phyloP scores from a whole-genome alignment of 2,113 vertebrate species.

The Martes martes region DNA sequence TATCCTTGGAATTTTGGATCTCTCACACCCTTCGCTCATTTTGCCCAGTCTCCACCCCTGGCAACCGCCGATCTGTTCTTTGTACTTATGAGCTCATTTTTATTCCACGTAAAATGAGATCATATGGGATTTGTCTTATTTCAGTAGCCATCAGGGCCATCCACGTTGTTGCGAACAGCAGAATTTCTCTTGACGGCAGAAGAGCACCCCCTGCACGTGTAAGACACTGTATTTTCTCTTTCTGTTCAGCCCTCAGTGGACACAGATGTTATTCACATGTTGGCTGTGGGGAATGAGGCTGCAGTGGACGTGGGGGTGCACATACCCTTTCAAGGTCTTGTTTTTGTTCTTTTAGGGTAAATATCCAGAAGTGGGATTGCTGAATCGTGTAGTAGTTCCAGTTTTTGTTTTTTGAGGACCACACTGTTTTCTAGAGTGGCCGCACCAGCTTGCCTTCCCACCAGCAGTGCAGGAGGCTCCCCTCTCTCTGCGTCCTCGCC shows the following conservation, averaged over 20 bases:
- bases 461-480: background rate
- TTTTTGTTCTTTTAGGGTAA: background rate
- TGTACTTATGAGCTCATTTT: background rate
- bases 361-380: background rate
- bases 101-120: background rate
- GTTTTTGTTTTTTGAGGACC: background rate
- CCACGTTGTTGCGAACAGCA: background rate
- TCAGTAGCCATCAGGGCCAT: background rate
- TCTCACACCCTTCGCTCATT: background rate
- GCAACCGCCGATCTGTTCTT: background rate
- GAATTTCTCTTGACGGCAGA: background rate
- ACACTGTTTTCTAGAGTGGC: background rate
- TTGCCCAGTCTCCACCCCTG: background rate
- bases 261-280: rapidly evolving
- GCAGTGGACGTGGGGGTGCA: background rate
- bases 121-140: background rate
- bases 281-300: background rate
- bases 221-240: background rate
- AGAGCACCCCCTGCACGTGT: rapidly evolving
- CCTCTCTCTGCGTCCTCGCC: background rate
- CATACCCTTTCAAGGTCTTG: background rate
- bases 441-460: background rate
- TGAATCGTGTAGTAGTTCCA: background rate
- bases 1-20: background rate
- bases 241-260: background rate